phyloP scores from a whole-genome alignment of 2,888 invertebrate species.

The Sipha maydis region DNA sequence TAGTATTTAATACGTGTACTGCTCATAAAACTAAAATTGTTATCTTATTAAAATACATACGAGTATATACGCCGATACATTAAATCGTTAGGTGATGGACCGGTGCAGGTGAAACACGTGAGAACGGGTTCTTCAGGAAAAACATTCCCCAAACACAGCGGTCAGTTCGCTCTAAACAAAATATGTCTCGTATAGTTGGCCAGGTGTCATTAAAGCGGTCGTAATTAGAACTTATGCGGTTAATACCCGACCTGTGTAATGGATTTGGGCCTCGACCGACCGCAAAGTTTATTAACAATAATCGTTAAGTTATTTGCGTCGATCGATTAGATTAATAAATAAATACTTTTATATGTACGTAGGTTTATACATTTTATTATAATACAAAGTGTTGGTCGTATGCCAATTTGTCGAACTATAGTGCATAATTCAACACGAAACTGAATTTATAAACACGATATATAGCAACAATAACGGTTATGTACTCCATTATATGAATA shows the following conservation, averaged over 20 bases:
- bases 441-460: too few species aligned
- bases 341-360: background rate
- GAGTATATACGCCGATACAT: too few species aligned
- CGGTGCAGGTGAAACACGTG: too few species aligned
- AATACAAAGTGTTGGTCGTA: background rate
- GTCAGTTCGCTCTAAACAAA: conserved; percentile 18
- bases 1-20: too few species aligned
- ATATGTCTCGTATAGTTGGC: background rate
- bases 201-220: conserved; percentile 16
- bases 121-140: too few species aligned
- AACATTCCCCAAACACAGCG: background rate
- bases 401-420: too few species aligned
- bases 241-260: background rate
- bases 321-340: background rate
- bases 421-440: too few species aligned
- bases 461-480: too few species aligned
- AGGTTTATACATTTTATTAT: background rate
- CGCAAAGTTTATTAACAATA: conserved; percentile 29
- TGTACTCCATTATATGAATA: too few species aligned
- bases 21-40: too few species aligned
- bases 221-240: background rate
- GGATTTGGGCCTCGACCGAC: conserved; percentile 4
- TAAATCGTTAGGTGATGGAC: too few species aligned
- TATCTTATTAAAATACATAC: too few species aligned
- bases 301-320: background rate